Base-by-base conservation (phyloP, 2,113 vertebrate genomes). In the Pelmatolapia mariae region DNA sequence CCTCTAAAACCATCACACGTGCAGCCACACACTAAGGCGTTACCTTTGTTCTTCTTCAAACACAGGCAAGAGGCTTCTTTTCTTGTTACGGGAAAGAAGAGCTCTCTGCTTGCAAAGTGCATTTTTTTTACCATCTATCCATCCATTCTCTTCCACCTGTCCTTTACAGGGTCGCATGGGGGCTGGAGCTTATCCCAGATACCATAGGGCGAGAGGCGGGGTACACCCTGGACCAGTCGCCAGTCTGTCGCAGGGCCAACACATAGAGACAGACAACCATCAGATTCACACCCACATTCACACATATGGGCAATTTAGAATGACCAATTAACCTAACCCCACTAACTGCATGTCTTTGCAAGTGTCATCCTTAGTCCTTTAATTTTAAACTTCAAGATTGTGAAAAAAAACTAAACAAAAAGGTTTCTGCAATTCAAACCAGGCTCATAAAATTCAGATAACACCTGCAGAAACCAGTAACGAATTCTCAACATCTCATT, bases 221-320 rank as follows among this genome's bases (percentile, higher is more conserved):
- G 4, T 66, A 66, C 33, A 38, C 33, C 19, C 61, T 38, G 33
- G 33, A 22, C 11, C 4, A 1, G 19, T 38, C 19, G 4, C 6
- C 10, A n/a, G 61, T 38, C 33, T 66, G 61, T 3, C 0, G 2
- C 61, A 0, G 0, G 6, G 33, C 33, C 6, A 38, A 38, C 61
- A 38, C 61, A 8, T 66, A 8, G 10, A 66, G 33, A 66, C 2
- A 66, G 61, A 66, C 19, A 66, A 66, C 19, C 33, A 66, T 66
- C 33, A 66, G 4, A 66, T 66, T 66, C 0, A 66, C 10, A 36
- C 61, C 61, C 61, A 66, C 61, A 66, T 66, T 66, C 61, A 22
- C 2, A 66, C 1, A 2, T 13, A 66, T 2, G 61, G 33, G 0
- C 61, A 66, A 38, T 66, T 38, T 5, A 66, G 10, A 66, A 13